Percentiles rank a stretch among this genome's conserved stretches.
phyloP scores from a whole-genome alignment of 2,888 invertebrate species.

The Hanleya hanleyi region DNA sequence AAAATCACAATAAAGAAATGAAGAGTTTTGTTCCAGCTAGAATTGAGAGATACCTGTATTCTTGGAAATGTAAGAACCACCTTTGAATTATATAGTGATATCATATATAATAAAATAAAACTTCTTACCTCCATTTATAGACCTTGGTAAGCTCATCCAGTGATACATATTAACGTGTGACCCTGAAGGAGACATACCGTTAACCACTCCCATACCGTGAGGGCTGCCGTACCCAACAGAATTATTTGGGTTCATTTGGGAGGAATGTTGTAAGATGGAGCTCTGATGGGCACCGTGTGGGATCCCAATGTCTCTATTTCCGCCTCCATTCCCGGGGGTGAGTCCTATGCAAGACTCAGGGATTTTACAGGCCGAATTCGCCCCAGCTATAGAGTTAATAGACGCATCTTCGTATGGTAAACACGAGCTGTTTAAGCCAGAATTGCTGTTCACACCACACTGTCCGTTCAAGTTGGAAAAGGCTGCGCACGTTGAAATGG shows the following conservation, averaged over 20 bases:
- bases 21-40: too few species aligned
- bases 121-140: conserved; percentile 7
- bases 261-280: conserved; percentile 2
- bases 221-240: neutral
- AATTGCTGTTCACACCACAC: neutral
- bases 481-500: neutral
- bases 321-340: neutral
- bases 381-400: neutral
- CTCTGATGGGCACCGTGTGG: neutral
- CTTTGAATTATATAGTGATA: too few species aligned
- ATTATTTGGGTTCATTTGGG: conserved; percentile 6
- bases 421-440: neutral
- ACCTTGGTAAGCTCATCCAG: conserved; percentile 1
- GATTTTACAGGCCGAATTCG: too few species aligned
- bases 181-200: neutral
- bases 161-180: neutral
- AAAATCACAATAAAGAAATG: too few species aligned
- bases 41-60: too few species aligned
- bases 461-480: neutral
- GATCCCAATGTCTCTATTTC: neutral
- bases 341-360: neutral
- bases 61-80: too few species aligned
- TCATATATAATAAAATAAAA: too few species aligned
- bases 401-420: neutral
- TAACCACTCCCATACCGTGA: neutral